These are phyloP conservation scores for Periophthalmodon schlosseri DNA, from an alignment of 2,113 vertebrate genomes.

Conservation along the genomic window DNA sequence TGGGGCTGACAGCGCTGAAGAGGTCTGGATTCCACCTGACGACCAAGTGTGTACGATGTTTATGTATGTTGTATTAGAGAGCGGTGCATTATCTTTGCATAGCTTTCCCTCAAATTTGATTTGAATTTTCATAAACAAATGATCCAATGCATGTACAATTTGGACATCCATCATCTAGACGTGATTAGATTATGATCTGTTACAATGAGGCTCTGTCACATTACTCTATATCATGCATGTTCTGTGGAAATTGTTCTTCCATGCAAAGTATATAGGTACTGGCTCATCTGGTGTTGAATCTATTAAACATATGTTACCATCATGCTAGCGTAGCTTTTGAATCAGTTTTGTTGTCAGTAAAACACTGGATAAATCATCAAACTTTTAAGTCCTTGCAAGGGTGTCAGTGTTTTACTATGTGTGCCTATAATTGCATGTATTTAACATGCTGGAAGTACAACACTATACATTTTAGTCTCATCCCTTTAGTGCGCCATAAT, in stretches of 20 bases:
- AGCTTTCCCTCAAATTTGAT: neutral
- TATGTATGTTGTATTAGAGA: neutral
- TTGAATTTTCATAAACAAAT: slow-evolving; percentile 14
- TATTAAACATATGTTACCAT: neutral
- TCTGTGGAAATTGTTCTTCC: neutral
- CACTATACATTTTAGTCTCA: slow-evolving; percentile 29
- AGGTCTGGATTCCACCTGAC: neutral
- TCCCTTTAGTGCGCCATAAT: slow-evolving; percentile 45
- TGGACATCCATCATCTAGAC: neutral
- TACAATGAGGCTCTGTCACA: slow-evolving; percentile 8
- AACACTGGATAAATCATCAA: slow-evolving; percentile 20
- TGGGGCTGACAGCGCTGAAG: neutral
- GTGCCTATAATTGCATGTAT: slow-evolving; percentile 37
- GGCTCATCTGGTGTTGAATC: neutral
- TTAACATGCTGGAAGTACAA: slow-evolving; percentile 24
- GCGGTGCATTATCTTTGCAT: neutral
- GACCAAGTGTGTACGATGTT: neutral
- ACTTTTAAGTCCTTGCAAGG: slow-evolving; percentile 31
- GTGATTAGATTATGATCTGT: neutral
- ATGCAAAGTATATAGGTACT: neutral
- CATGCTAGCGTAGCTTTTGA: neutral
- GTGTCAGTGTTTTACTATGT: slow-evolving; percentile 18
- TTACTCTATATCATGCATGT: neutral
- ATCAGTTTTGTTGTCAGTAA: neutral
- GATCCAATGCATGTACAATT: slow-evolving; percentile 13